Conservation (phyloP, 2,888 invertebrate species). For the Branchipolynoe longqiensis region DNA sequence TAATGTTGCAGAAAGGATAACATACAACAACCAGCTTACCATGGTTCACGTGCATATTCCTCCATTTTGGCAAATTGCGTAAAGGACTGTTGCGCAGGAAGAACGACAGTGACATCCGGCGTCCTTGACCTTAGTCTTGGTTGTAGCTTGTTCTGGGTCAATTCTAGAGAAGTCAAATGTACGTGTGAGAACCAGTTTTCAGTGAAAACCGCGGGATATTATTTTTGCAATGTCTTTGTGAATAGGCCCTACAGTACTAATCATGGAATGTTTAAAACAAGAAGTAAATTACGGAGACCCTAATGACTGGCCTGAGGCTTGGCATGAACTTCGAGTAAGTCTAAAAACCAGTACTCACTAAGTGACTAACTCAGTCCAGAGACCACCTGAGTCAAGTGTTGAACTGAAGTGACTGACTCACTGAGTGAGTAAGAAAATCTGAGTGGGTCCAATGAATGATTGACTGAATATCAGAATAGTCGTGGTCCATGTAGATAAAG, state of each 20-base stretch:
- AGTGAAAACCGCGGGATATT: not conserved
- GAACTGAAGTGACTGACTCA: too few relatives aligned
- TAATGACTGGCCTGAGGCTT: slow-evolving; percentile 56
- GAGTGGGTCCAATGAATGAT: too few relatives aligned
- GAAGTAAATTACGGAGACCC: slow-evolving; percentile 7
- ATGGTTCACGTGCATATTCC: slow-evolving; percentile 97
- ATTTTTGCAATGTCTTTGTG: not conserved
- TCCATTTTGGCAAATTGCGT: slow-evolving; percentile 86
- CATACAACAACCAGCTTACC: slow-evolving; percentile 81
- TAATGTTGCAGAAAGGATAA: too few relatives aligned
- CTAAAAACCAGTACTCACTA: too few relatives aligned
- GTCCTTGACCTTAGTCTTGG: slow-evolving; percentile 29
- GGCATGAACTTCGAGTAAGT: too few relatives aligned
- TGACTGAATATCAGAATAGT: too few relatives aligned
- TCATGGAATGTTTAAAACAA: not conserved
- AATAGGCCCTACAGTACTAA: not conserved
- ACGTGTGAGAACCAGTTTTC: too few relatives aligned
- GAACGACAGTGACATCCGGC: slow-evolving; percentile 16
- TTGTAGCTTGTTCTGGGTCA: not conserved
- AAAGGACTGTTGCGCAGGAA: slow-evolving; percentile 34
- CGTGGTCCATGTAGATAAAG: too few relatives aligned
- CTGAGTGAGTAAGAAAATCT: too few relatives aligned
- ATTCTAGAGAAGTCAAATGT: too few relatives aligned
- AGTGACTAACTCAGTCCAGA: too few relatives aligned
- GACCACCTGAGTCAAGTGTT: too few relatives aligned